These are phyloP conservation scores for Oryzias javanicus DNA, from an alignment of 2,113 vertebrate genomes.

Conservation along the genomic window DNA sequence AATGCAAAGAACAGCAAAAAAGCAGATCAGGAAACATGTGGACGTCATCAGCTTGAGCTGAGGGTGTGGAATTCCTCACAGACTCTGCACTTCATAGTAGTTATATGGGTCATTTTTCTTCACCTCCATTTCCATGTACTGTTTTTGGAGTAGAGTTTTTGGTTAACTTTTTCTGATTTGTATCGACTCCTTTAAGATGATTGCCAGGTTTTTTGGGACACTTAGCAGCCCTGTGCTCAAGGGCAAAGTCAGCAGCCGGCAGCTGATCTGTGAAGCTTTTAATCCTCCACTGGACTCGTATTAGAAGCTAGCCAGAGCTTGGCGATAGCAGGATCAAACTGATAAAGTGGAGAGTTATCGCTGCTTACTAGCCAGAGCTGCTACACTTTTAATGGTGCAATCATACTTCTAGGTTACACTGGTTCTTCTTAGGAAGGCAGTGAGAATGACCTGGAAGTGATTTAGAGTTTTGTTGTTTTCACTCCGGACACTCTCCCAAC, in stretches of 20 bases:
- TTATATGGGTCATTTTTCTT: no score
- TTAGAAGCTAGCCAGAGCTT: slow-evolving; percentile 50
- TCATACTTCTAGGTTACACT: background rate
- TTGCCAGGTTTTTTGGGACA: slow-evolving; percentile 32
- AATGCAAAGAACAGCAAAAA: slow-evolving; percentile 32
- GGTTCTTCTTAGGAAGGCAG: background rate
- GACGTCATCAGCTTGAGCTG: slow-evolving; percentile 18
- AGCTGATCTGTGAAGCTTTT: slow-evolving; percentile 61
- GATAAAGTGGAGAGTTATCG: slow-evolving; percentile 36
- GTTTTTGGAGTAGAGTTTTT: no score
- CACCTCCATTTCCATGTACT: no score
- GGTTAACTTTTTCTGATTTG: background rate
- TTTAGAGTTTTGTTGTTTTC: no score
- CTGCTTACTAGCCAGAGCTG: slow-evolving; percentile 6
- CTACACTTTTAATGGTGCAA: background rate
- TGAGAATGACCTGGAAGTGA: background rate
- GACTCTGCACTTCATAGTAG: no score
- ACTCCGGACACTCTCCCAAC: no score
- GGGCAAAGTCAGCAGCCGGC: slow-evolving; percentile 47
- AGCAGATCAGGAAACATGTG: background rate
- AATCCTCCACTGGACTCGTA: slow-evolving; percentile 58
- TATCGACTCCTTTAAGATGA: slow-evolving; percentile 26
- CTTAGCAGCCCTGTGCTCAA: slow-evolving; percentile 50
- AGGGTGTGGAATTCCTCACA: slow-evolving; percentile 7
- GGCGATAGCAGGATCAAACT: slow-evolving; percentile 52